These are phyloP conservation scores for Siniperca chuatsi DNA, from an alignment of 2,113 vertebrate species.

Conservation along the genomic window DNA sequence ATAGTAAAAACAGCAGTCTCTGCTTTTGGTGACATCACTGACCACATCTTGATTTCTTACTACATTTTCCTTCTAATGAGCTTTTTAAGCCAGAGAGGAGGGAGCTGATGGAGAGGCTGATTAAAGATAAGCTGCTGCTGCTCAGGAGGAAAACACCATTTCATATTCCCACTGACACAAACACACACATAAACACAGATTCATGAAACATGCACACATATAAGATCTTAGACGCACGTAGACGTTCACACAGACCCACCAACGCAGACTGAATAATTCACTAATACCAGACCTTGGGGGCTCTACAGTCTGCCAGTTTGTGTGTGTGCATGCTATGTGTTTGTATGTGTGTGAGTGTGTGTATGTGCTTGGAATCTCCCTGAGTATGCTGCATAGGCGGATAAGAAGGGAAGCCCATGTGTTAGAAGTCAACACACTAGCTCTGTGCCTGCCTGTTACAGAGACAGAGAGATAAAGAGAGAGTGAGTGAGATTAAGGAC, in stretches of 20 bases:
- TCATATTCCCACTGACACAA: conserved; percentile 41
- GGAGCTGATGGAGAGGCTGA: conserved; percentile 47
- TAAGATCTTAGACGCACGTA: conserved; percentile 36
- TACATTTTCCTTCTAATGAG: conserved; percentile 52
- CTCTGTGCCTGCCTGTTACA: conserved; percentile 32
- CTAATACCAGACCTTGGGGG: conserved; percentile 65
- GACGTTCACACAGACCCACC: conserved; percentile 55
- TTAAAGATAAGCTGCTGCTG: conserved; percentile 52
- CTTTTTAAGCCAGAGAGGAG: conserved; percentile 29
- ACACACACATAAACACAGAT: conserved; percentile 9
- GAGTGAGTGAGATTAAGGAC: background rate
- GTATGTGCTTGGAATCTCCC: conserved; percentile 73
- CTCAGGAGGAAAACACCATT: conserved; percentile 55
- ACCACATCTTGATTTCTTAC: conserved; percentile 21
- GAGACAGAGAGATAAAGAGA: conserved; percentile 22
- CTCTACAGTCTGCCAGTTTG: conserved; percentile 59
- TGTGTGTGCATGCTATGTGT: conserved; percentile 12
- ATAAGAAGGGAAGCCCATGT: conserved; percentile 73
- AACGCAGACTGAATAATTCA: conserved; percentile 79
- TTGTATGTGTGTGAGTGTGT: conserved; percentile 13
- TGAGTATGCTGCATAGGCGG: conserved; percentile 62
- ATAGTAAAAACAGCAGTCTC: background rate
- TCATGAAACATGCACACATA: conserved; percentile 19
- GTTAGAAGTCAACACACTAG: conserved; percentile 55
- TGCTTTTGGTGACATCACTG: conserved; percentile 28